phyloP scores from a whole-genome alignment of 2,113 vertebrate species.

The Chionodraco myersi region DNA sequence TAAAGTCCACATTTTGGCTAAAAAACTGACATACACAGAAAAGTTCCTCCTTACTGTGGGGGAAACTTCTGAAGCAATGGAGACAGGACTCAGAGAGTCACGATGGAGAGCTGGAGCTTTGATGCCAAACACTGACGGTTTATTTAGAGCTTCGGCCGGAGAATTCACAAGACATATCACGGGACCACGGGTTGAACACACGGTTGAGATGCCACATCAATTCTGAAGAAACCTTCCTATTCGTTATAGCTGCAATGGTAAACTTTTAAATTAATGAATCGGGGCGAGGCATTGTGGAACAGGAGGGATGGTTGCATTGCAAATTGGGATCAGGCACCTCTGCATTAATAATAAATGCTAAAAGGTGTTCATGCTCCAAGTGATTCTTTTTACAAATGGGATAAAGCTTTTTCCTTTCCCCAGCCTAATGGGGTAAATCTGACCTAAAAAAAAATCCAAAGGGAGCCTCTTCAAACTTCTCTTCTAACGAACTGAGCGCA shows the following conservation, averaged over 20 bases:
- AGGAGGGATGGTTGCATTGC: background rate
- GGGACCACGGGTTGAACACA: too few species aligned
- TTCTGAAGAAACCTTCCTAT: background rate
- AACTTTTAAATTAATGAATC: constrained; percentile 32
- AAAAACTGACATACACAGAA: too few species aligned
- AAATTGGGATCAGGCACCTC: constrained; percentile 25
- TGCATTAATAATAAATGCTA: constrained; percentile 47
- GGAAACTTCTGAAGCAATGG: too few species aligned
- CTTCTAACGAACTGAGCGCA: constrained; percentile 22
- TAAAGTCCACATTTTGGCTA: too few species aligned
- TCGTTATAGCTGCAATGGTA: constrained; percentile 9
- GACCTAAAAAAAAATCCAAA: constrained; percentile 32
- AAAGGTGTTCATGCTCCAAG: constrained; percentile 20
- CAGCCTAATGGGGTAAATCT: constrained; percentile 35
- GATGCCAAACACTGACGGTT: too few species aligned
- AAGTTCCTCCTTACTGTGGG: too few species aligned
- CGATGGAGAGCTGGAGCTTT: too few species aligned
- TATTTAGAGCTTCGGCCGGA: too few species aligned
- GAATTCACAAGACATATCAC: too few species aligned
- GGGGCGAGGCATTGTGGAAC: background rate
- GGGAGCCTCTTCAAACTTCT: constrained; percentile 40
- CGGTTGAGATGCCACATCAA: too few species aligned
- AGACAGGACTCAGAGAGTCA: too few species aligned
- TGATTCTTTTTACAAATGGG: constrained; percentile 40
- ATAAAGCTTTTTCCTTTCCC: constrained; percentile 5